Conservation (phyloP, 2,113 vertebrate species). For the Elaphurus davidianus region DNA sequence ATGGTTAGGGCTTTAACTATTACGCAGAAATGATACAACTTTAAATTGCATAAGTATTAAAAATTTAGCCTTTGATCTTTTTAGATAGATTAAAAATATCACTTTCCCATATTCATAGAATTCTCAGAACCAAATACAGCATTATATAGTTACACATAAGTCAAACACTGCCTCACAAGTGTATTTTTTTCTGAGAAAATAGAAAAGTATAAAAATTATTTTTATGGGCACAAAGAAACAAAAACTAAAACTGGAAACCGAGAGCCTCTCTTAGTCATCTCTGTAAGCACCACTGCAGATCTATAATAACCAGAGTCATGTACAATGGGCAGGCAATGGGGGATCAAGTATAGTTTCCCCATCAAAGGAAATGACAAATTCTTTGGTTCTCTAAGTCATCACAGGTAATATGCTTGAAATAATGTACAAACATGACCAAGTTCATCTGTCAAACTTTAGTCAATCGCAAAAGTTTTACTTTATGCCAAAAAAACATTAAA, state of each 20-base stretch:
- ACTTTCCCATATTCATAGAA: neutral
- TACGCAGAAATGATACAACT: neutral
- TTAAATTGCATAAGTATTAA: neutral
- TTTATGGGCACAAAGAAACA: neutral
- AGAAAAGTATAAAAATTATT: neutral
- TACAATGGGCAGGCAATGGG: neutral
- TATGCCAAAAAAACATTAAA: neutral
- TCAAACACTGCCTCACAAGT: neutral
- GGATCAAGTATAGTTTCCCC: neutral
- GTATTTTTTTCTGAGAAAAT: neutral
- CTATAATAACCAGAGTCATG: neutral
- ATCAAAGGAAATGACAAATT: neutral
- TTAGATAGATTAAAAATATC: neutral
- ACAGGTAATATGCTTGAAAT: neutral
- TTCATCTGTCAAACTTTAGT: neutral
- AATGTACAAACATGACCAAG: neutral
- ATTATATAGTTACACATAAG: neutral
- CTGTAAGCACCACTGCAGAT: neutral
- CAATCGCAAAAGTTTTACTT: neutral
- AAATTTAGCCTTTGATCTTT: slow-evolving; percentile 5
- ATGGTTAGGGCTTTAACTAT: neutral
- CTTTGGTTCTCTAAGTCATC: neutral
- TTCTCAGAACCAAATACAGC: neutral
- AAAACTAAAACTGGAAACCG: neutral
- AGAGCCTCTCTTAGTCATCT: neutral